Conservation (phyloP, 2,113 vertebrate genomes). For the Euleptes europaea region DNA sequence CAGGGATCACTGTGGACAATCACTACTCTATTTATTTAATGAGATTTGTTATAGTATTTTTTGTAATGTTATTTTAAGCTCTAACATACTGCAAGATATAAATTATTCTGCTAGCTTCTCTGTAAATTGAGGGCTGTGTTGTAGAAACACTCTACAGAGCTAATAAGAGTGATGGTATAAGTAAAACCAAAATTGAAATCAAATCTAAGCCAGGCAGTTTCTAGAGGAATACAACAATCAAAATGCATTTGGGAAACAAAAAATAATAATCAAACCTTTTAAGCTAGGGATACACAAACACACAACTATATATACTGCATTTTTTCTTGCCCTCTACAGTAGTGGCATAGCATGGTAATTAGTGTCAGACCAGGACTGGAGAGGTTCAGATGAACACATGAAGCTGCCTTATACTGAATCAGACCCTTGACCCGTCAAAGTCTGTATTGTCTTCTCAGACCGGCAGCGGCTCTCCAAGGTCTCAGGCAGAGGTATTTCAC, state of each 20-base stretch:
- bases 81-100: conserved; percentile 52
- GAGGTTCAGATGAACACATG: too few relatives aligned
- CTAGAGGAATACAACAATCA: conserved; percentile 69
- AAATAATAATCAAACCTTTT: conserved; percentile 65
- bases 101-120: conserved; percentile 61
- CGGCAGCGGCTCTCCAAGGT: too few relatives aligned
- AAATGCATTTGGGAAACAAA: conserved; percentile 65
- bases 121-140: conserved; percentile 58
- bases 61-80: conserved; percentile 44
- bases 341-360: too few relatives aligned
- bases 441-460: too few relatives aligned
- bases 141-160: conserved; percentile 65
- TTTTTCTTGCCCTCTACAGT: conserved; percentile 24
- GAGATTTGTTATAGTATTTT: conserved; percentile 56
- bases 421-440: too few relatives aligned
- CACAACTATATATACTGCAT: conserved; percentile 5
- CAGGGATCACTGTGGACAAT: conserved; percentile 19
- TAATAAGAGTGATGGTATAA: conserved; percentile 53
- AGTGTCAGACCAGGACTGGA: too few relatives aligned
- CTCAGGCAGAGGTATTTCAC: too few relatives aligned
- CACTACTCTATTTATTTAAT: conserved; percentile 48
- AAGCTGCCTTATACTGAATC: too few relatives aligned
- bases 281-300: conserved; percentile 40
- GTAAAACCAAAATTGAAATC: conserved; percentile 47
- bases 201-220: conserved; percentile 63